phyloP scores from a whole-genome alignment of 2,113 vertebrate genomes.

The Pithys albifrons region DNA sequence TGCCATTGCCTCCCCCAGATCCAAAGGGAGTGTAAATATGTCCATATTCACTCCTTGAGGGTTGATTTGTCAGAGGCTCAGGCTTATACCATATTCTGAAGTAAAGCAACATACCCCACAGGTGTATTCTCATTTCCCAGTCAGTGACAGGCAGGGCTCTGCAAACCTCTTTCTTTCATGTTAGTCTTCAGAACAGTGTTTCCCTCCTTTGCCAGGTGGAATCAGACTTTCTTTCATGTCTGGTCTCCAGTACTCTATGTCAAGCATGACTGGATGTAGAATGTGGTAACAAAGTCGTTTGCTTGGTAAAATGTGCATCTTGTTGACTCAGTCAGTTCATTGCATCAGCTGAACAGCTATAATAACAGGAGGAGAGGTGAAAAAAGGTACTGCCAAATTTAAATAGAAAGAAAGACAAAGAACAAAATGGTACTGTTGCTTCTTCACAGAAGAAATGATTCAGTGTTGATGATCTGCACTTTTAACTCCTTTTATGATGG shows the following conservation, averaged over 20 bases:
- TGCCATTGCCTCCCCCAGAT: neutral
- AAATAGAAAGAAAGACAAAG: neutral
- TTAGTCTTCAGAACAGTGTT: neutral
- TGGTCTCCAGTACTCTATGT: neutral
- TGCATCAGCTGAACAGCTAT: neutral
- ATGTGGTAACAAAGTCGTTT: neutral
- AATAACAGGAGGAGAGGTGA: neutral
- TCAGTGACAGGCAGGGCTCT: neutral
- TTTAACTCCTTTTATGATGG: neutral
- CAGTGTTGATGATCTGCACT: neutral
- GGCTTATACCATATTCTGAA: neutral
- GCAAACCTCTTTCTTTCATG: neutral
- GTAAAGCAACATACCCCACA: neutral
- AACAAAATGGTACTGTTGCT: neutral
- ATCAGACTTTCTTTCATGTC: neutral
- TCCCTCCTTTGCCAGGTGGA: neutral
- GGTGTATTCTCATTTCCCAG: neutral
- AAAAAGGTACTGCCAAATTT: neutral
- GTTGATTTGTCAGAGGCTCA: neutral
- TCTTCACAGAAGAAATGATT: neutral
- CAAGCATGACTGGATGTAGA: neutral
- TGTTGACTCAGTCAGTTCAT: accelerated
- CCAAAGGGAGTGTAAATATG: neutral
- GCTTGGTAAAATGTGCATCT: neutral
- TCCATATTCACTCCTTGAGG: neutral